These are phyloP conservation scores for Elephantulus edwardii DNA, from an alignment of 2,113 vertebrate genomes.

Conservation along the genomic window DNA sequence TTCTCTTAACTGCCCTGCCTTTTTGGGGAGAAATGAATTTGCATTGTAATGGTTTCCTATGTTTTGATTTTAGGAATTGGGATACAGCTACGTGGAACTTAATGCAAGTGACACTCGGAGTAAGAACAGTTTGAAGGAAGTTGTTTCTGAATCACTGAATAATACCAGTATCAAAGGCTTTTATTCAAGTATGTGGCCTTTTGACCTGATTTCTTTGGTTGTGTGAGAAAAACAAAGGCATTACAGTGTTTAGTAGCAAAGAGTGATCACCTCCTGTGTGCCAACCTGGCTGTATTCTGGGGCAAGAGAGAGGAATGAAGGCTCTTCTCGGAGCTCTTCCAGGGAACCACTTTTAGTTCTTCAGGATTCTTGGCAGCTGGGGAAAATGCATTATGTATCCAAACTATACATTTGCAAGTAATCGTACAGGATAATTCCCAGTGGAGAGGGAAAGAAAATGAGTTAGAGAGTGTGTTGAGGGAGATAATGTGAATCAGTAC, in stretches of 20 bases:
- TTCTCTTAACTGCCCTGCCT: neutral
- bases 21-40: neutral
- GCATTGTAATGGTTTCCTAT: constrained; percentile 39
- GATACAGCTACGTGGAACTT: constrained; percentile 95
- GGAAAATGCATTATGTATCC: neutral
- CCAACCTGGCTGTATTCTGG: neutral
- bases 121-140: constrained; percentile 93
- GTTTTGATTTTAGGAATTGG: constrained; percentile 90
- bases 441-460: neutral
- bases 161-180: constrained; percentile 98
- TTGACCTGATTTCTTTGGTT: constrained; percentile 13
- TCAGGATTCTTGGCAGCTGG: neutral
- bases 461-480: neutral
- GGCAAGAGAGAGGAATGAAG: no score
- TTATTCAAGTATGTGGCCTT: constrained; percentile 87
- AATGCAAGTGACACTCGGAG: constrained; percentile 97
- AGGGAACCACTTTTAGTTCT: no score
- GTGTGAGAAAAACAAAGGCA: neutral
- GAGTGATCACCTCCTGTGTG: neutral
- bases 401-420: neutral
- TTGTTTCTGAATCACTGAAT: constrained; percentile 93
- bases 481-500: neutral
- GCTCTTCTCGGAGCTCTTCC: no score
- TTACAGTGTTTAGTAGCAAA: neutral
- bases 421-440: neutral